Evolutionary conservation across 2,113 vertebrate species (phyloP).

Genomic region (Montifringilla adamsi): DNA sequence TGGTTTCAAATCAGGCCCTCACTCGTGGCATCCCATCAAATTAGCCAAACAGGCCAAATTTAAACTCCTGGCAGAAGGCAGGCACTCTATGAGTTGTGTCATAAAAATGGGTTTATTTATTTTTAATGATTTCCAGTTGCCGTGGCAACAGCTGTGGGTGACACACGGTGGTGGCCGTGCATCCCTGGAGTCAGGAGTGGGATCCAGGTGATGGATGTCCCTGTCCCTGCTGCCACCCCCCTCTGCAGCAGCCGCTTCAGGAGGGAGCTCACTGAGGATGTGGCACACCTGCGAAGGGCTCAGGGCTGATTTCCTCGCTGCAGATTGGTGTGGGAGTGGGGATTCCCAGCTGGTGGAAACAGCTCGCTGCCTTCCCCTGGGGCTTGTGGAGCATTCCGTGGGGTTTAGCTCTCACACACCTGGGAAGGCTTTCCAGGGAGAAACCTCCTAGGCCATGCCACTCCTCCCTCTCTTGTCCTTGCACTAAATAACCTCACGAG

Average conservation of each 20-base stretch:
- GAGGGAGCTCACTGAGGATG: accelerated
- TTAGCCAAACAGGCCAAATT: background rate
- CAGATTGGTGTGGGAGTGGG: accelerated
- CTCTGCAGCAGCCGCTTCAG: accelerated
- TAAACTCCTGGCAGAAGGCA: background rate
- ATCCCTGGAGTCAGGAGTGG: background rate
- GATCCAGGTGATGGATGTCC: background rate
- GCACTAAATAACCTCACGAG: accelerated
- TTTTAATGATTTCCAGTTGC: background rate
- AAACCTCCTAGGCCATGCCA: accelerated
- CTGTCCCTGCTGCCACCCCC: background rate
- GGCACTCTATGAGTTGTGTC: background rate
- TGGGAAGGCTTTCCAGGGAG: background rate
- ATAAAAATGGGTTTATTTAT: background rate
- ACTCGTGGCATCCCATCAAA: background rate
- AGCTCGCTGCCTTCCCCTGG: background rate
- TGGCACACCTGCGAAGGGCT: background rate
- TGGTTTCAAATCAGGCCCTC: slow-evolving; percentile 24
- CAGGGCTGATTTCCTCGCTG: background rate
- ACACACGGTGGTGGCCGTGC: background rate
- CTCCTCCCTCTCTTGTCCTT: background rate
- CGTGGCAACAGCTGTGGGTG: background rate
- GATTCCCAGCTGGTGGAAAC: background rate
- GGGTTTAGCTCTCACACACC: accelerated
- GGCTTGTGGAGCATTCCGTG: background rate